These are phyloP conservation scores for Hirtodrosophila histrioides DNA, from an alignment of 2,888 invertebrate species.

Conservation along the genomic window DNA sequence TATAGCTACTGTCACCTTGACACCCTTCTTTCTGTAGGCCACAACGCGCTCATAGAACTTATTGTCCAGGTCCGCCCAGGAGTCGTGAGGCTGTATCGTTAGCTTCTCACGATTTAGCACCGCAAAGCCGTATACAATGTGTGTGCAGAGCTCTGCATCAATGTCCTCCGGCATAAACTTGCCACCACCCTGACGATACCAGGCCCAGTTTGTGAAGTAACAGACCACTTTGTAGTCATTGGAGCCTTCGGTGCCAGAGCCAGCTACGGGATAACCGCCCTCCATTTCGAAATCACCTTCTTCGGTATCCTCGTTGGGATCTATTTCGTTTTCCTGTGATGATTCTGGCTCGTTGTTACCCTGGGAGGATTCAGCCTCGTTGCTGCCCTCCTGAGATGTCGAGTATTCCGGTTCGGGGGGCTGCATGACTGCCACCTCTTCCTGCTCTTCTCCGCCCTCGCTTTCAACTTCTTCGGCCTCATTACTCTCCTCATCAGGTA, in stretches of 20 bases:
- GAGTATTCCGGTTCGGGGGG: conserved; percentile 13
- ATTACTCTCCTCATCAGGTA: conserved; percentile 19
- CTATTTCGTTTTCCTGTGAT: conserved; percentile 57
- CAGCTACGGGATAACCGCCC: conserved; percentile 30
- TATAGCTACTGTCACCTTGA: conserved; percentile 93
- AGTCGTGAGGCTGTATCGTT: conserved; percentile 93
- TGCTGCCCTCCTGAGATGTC: conserved; percentile 29
- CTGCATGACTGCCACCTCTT: conserved; percentile 25
- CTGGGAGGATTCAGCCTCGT: conserved; percentile 14
- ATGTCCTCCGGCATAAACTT: conserved; percentile 93
- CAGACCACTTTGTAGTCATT: conserved; percentile 91
- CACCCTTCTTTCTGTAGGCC: conserved; percentile 88
- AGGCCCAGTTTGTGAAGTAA: conserved; percentile 97
- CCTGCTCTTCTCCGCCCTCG: conserved; percentile 31
- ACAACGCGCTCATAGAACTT: conserved; percentile 95
- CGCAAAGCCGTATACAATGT: conserved; percentile 96
- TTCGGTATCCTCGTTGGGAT: conserved; percentile 77
- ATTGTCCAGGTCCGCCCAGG: conserved; percentile 95
- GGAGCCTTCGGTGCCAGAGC: conserved; percentile 23
- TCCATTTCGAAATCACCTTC: conserved; percentile 62
- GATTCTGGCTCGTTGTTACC: conserved; percentile 32
- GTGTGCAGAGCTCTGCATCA: conserved; percentile 93
- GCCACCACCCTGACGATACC: conserved; percentile 93
- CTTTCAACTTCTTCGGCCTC: conserved; percentile 32
- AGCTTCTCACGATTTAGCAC: conserved; percentile 91